Evolutionary conservation across 2,797 vertebrate genomes (phyloP).

Genomic region (Dendrocincla fuliginosa): DNA sequence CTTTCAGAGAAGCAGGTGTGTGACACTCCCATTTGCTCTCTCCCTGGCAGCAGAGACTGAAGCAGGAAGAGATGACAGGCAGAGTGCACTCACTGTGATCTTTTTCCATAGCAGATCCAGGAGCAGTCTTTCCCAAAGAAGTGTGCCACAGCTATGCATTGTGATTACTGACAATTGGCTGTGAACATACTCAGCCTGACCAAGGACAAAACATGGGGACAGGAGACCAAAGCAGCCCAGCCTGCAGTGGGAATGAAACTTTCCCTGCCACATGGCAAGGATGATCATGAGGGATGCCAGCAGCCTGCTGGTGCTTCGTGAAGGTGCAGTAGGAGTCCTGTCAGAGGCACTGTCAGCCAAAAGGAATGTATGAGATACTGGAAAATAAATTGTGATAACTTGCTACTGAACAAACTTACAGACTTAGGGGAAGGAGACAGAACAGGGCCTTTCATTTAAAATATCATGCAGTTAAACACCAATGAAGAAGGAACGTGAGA

Average conservation of each 20-base stretch:
- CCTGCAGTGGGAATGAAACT: not conserved
- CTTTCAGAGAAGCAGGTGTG: not conserved
- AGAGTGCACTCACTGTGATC: not conserved
- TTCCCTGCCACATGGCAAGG: not conserved
- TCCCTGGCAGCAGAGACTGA: not conserved
- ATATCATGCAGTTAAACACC: not conserved
- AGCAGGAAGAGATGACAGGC: not conserved
- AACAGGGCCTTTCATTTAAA: not conserved
- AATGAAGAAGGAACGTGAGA: not conserved
- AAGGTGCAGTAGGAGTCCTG: not conserved
- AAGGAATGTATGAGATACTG: not conserved
- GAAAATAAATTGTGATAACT: not conserved
- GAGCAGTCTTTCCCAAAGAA: not conserved
- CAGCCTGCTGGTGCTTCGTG: fast-evolving
- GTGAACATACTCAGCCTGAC: not conserved
- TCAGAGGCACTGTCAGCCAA: not conserved
- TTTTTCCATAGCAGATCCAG: not conserved
- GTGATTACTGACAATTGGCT: not conserved
- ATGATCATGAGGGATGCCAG: not conserved
- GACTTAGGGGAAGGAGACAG: not conserved
- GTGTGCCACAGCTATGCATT: not conserved
- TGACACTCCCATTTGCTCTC: not conserved
- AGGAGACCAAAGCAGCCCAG: not conserved
- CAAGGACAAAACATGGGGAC: not conserved
- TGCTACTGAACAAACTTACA: not conserved